Conservation (phyloP, 2,888 invertebrate species). For the Xanthia togata region DNA sequence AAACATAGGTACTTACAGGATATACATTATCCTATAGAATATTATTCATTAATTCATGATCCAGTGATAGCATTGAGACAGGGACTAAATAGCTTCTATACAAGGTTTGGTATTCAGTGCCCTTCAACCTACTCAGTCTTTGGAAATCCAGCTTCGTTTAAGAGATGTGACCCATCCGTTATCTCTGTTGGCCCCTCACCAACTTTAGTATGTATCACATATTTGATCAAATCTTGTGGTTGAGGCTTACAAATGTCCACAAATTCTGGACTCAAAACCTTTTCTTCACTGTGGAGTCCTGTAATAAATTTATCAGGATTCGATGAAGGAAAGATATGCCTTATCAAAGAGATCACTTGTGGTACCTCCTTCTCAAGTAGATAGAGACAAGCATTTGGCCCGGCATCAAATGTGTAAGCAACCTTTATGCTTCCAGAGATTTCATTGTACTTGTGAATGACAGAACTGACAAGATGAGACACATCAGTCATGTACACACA, state of each 20-base stretch:
- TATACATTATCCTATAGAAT: slow-evolving; percentile 10
- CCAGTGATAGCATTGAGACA: slow-evolving; percentile 33
- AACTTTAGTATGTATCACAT: slow-evolving; percentile 95
- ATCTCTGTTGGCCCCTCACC: slow-evolving; percentile 94
- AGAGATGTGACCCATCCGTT: slow-evolving; percentile 78
- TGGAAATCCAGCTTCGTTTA: slow-evolving; percentile 78
- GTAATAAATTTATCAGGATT: slow-evolving; percentile 79
- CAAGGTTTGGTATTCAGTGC: slow-evolving; percentile 2
- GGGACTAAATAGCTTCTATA: slow-evolving; percentile 22
- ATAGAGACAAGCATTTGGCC: slow-evolving; percentile 98
- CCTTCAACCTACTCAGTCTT: slow-evolving; percentile 38
- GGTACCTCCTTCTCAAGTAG: slow-evolving; percentile 94
- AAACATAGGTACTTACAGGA: slow-evolving; percentile 5
- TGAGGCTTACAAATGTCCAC: slow-evolving; percentile 79
- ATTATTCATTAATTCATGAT: slow-evolving; percentile 27
- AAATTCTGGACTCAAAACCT: slow-evolving; percentile 66
- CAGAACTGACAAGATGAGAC: slow-evolving; percentile 94
- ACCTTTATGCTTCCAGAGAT: slow-evolving; percentile 92
- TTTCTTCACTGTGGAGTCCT: slow-evolving; percentile 72
- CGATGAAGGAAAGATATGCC: slow-evolving; percentile 93
- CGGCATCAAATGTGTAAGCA: slow-evolving; percentile 99
- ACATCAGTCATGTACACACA: slow-evolving; percentile 97
- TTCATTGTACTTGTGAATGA: slow-evolving; percentile 96
- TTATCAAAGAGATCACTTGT: slow-evolving; percentile 92
- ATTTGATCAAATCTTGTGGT: slow-evolving; percentile 92